Conservation (phyloP, 2,113 vertebrate genomes). For the Rhinolophus sinicus region DNA sequence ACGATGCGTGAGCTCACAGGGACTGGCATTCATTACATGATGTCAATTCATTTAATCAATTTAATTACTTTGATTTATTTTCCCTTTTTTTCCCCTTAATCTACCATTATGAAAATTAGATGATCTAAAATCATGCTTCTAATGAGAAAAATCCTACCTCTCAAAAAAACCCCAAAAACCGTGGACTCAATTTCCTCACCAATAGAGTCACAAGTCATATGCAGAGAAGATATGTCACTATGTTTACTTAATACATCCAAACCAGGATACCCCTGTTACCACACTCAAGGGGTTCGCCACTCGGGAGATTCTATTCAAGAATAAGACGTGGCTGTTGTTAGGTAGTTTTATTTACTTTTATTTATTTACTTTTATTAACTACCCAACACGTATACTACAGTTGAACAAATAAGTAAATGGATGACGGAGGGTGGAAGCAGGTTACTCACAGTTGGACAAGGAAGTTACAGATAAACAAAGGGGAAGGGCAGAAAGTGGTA, state of each 20-base stretch:
- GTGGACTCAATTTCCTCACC: background rate
- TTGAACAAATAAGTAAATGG: background rate
- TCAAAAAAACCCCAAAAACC: background rate
- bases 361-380: too few relatives aligned
- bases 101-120: conserved; percentile 21
- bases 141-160: conserved; percentile 2
- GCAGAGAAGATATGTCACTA: background rate
- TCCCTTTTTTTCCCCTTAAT: conserved; percentile 20
- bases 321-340: too few relatives aligned
- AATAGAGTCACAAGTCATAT: background rate
- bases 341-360: too few relatives aligned
- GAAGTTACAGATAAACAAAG: background rate
- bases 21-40: background rate
- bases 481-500: background rate
- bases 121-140: background rate
- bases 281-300: too few relatives aligned
- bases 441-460: background rate
- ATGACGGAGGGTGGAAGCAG: background rate
- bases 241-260: background rate
- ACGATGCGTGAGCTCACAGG: background rate
- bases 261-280: background rate
- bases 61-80: conserved; percentile 17
- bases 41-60: background rate
- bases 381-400: background rate
- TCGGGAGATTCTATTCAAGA: too few relatives aligned